Evolutionary conservation across 1,140 invertebrate genomes (phyloP), one percentile per base, ranked within the genome.

Genomic region (Scaptomyza pallida): DNA sequence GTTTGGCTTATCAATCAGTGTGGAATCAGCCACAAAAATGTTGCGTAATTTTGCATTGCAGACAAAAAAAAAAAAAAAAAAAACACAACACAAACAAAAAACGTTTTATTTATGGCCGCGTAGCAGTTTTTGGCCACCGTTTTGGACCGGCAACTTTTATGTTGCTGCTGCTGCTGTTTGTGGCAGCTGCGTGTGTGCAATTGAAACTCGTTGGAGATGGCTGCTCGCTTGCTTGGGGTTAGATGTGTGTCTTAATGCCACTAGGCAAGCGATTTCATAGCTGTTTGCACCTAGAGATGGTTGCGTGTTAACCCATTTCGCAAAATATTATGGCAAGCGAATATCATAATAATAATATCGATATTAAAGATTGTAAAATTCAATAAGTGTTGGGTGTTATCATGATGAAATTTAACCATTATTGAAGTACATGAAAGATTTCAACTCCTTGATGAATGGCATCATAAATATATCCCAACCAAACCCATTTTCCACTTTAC

Each of bases 1-100:
- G 55, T 70, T 71, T 78, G 35, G 67, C 52, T 72, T 72, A 78
- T 78, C 75, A 75, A 75, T 75, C 75, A 78, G 68, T 67, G 61
- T 41, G 75, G 62, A 62, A 72, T 72, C 55, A 57, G 62, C 40
- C 62, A 75, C 48, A 60, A 52, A 72, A 64, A 51, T 67, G 62
- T 78, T 78, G 44, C 75, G 59, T 72, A 65, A 78, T 75, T 72
- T 78, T 55, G 52, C 59, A 70, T 51, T 75, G 74, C 74, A 64
- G 60, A 30, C 47, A 48, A 12, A 21, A 26, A 59, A 10, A 21
- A n/a, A 17, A 43, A 2, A n/a, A 44, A 44, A 21, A 69, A 13
- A 10, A 40, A 72, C 47, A 67, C n/a, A 54, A 40, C 26, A 59
- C n/a, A 57, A 67, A 43, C 61, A 47, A 56, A 30, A 65, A 63